phyloP scores from a whole-genome alignment of 1,140 invertebrate genomes.

The Elymnias hypermnestra region DNA sequence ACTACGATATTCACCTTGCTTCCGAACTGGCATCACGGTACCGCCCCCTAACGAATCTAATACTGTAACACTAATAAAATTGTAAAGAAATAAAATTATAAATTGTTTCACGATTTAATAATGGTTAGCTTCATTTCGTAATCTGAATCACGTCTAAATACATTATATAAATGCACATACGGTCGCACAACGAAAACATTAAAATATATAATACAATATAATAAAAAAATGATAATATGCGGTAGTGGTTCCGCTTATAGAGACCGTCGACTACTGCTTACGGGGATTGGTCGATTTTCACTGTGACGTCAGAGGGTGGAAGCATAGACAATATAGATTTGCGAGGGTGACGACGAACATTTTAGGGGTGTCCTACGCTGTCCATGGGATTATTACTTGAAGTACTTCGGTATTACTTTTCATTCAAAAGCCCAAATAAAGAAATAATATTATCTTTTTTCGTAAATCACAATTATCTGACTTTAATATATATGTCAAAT shows the following conservation, averaged over 20 bases:
- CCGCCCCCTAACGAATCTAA: conserved; percentile 62
- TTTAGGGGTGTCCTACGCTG: conserved; percentile 1
- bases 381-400: neutral
- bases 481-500: no score
- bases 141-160: conserved; percentile 49
- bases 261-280: conserved; percentile 56
- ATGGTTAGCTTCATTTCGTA: conserved; percentile 50
- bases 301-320: conserved; percentile 70
- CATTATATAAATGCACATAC: conserved; percentile 52
- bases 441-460: no score
- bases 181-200: conserved; percentile 64
- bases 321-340: conserved; percentile 62
- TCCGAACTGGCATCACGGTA: conserved; percentile 76
- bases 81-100: conserved; percentile 55
- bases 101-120: conserved; percentile 42
- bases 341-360: conserved; percentile 40
- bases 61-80: conserved; percentile 61
- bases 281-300: conserved; percentile 73
- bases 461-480: no score
- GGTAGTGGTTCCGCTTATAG: conserved; percentile 54
- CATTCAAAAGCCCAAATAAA: neutral
- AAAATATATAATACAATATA: conserved; percentile 44
- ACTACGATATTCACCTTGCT: conserved; percentile 67
- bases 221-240: conserved; percentile 40
- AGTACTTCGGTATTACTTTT: neutral